Evolutionary conservation across 2,888 invertebrate genomes (phyloP), one percentile per base, ranked within the genome.

Genomic region (Incurvaria masculella): DNA sequence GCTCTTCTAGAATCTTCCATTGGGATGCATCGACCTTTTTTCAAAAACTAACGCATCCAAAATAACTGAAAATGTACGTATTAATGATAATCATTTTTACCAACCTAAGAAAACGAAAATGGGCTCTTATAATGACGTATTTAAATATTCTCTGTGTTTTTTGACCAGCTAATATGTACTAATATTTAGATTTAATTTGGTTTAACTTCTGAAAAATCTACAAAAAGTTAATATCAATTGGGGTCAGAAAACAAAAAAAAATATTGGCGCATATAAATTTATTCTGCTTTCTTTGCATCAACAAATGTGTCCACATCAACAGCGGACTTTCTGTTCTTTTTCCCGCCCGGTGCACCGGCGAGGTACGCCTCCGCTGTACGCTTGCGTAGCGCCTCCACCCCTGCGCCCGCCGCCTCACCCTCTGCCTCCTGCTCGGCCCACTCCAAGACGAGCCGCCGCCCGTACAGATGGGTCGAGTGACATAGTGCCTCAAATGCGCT

Each of bases 401-500:
- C 85, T 63, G 91, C 90, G 45, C 79, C 82, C 19, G 76, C 75
- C 53, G 85, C 85, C 63, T 91, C 90, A 46, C 79, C 82, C 19
- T 76, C 75, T 49, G 79, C 78, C 27, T 86, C 86, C 44, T 86
- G 82, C 49, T 89, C 83, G 1, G 96, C 94, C 98, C 98, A 99
- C 76, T 99, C 97, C 51, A 99, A 73, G 0, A 96, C 97, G 59
- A 99, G 78, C 48, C 97, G 82, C 55, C 98, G 83, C 1, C 98
- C 98, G 69, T 95, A 98, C 71, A 99, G 89, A 83, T 99, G 99
- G 47, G 98, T 98, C 60, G 97, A 97, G 66, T 93, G 93, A 57
- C 91, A 88, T n/a, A 97, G 67, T 0, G 94, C 88, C 53, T 94
- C 90, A 69, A 97, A 96, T 0, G 98, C 98, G 64, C 87, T 84